phyloP scores from a whole-genome alignment of 2,797 vertebrate species.

The Gallirallus australis region DNA sequence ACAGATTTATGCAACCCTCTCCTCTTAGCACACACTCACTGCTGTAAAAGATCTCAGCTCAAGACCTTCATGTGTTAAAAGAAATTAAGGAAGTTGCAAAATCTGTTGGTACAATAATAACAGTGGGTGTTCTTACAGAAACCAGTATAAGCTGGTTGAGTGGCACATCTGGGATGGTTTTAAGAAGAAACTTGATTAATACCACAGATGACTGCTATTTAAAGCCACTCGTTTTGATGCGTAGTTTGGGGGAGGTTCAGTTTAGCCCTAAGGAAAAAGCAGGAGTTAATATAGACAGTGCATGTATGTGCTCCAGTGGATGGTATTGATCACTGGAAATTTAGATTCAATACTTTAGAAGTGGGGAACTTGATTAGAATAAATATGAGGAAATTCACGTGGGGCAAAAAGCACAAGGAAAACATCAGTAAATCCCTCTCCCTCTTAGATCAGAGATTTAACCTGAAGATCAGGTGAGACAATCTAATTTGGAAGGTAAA shows the following conservation, averaged over 20 bases:
- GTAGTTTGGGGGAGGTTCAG: slow-evolving; percentile 36
- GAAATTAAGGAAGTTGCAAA: slow-evolving; percentile 74
- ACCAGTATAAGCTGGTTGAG: slow-evolving; percentile 72
- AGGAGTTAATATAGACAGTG: slow-evolving; percentile 31
- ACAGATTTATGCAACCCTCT: slow-evolving; percentile 54
- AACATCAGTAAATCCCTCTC: not conserved
- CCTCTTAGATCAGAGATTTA: not conserved
- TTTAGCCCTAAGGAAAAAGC: slow-evolving; percentile 50
- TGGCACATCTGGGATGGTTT: slow-evolving; percentile 75
- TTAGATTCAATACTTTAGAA: slow-evolving; percentile 4
- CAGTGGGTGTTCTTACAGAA: slow-evolving; percentile 74
- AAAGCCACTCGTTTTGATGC: slow-evolving; percentile 60
- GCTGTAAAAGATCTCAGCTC: slow-evolving; percentile 47
- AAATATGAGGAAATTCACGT: not conserved
- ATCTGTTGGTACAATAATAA: slow-evolving; percentile 74
- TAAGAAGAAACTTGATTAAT: slow-evolving; percentile 75
- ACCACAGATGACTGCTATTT: slow-evolving; percentile 68
- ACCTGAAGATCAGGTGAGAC: not conserved
- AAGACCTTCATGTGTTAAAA: slow-evolving; percentile 66
- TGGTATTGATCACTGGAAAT: not conserved
- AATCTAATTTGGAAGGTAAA: not conserved
- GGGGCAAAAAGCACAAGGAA: not conserved
- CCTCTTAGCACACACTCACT: slow-evolving; percentile 35
- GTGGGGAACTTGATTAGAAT: not conserved
- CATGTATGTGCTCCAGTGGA: not conserved